Evolutionary conservation across 2,113 vertebrate genomes (phyloP).

Genomic region (Psittacula cyanocephala): DNA sequence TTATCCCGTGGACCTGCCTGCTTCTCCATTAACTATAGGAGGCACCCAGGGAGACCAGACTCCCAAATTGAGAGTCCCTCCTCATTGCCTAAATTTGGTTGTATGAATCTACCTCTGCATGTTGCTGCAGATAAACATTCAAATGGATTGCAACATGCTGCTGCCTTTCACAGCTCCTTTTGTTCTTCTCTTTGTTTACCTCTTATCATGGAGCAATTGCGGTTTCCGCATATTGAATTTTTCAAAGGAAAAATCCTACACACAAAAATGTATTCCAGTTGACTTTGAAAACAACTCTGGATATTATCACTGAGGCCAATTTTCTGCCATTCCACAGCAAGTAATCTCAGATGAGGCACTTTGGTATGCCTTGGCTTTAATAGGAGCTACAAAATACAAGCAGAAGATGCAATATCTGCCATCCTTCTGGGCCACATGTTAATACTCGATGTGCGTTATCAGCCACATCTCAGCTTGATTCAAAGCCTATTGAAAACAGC

Average conservation of each 20-base stretch:
- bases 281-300: neutral
- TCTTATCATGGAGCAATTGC: conserved; percentile 17
- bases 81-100: neutral
- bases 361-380: neutral
- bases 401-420: neutral
- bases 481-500: neutral
- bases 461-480: neutral
- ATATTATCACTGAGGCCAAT: neutral
- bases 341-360: neutral
- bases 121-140: conserved; percentile 31
- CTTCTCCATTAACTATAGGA: neutral
- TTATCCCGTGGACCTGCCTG: neutral
- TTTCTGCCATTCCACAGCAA: neutral
- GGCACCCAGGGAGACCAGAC: neutral
- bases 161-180: conserved; percentile 23
- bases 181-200: conserved; percentile 21
- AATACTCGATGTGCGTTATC: rapidly evolving
- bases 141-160: neutral
- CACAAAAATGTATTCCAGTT: neutral
- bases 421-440: neutral
- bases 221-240: neutral
- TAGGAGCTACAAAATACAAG: neutral
- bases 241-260: conserved; percentile 11
- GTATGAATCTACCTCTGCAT: neutral
- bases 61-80: neutral